Evolutionary conservation across 1,140 invertebrate genomes (phyloP), one percentile per base, ranked within the genome.

Genomic region (Drosophila bifasciata): DNA sequence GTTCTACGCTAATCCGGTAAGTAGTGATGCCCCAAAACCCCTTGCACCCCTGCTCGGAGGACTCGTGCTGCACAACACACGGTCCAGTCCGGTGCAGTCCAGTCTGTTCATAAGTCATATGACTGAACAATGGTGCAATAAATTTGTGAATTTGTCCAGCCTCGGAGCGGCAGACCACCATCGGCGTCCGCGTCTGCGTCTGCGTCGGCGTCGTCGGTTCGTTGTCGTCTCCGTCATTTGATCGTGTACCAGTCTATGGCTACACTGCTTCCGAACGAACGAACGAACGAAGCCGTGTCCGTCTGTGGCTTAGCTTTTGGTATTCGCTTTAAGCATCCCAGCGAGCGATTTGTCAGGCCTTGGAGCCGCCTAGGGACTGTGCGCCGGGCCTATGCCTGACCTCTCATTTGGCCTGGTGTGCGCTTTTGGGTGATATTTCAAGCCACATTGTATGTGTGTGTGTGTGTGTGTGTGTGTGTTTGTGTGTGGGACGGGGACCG

Each of bases 1-100:
- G 32, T 97, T 97, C 92, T 97, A 96, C 91, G 94, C 95, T 15
- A 94, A 96, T 77, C 93, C 95, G 91, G 96, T 97, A 92, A 96
- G 95, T 95, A 25, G 9, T 41, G 69, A 28, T 23, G 21, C 25
- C 44, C 46, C 23, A 15, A 49, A 15, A 36, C 28, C 1, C 23
- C 5, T 5, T 6, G 5, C 7, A 5, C 23, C 23, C 23, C 5
- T 5, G 7, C 5, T 25, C 23, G 23, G 23, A 6, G 1, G 5
- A 36, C 32, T 36, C 32, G 32, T 36, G 32, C 32, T 36, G 16
- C 25, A 43, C 32, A 39, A 8, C 15, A 11, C 15, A 25, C 48
- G 9, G 13, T 11, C 15, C 21, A 9, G 16, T 39, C 21, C 25
- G 7, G 25, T 32, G 5, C 8, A 11, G 32, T 13, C 32, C 11